Base-by-base conservation (phyloP, 2,113 vertebrate genomes). In the Raphicerus campestris region DNA sequence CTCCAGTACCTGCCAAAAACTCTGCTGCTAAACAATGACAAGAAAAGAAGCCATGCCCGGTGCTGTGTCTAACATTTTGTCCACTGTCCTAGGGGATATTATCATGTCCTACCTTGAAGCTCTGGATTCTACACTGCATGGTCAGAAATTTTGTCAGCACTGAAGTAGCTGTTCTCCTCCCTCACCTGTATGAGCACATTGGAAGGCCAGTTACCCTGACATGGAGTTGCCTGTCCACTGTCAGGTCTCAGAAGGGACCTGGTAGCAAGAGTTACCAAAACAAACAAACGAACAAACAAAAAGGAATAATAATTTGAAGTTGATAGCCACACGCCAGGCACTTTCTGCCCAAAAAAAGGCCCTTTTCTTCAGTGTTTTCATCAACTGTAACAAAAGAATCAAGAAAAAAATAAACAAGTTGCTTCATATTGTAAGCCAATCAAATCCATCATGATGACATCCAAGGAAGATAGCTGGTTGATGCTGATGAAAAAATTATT, bases 101-200 rank as follows among this genome's bases (percentile, higher is more conserved):
- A 58, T 35, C 92, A 98, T 97, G 97, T 98, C 98, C 98, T 98
- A 98, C 97, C 97, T 98, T 98, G 98, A 90, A 98, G 97, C 91
- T 98, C 98, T 98, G 97, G 97, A 97, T 97, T 98, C 98, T 98
- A 98, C 95, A 98, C 97, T 98, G 98, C 98, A 98, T 98, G 98
- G 97, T 96, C 98, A 98, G 98, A 98, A 98, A 98, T 97, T 84
- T 90, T 98, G 97, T 97, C 98, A 98, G 97, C 96, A 98, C 88
- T 98, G 97, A 97, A 98, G 97, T 95, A 97, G 97, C 96, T 98
- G 96, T 98, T 98, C 97, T 98, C 97, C 98, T 98, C 98, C 98
- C 98, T 97, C 97, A 97, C 96, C 97, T 98, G 96, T 95, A 88
- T 98, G 97, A 98, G 96, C 96, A 98, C 97, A 98, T 10, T 97